phyloP scores from a whole-genome alignment of 2,888 invertebrate genomes.

The Byasa hedistus region DNA sequence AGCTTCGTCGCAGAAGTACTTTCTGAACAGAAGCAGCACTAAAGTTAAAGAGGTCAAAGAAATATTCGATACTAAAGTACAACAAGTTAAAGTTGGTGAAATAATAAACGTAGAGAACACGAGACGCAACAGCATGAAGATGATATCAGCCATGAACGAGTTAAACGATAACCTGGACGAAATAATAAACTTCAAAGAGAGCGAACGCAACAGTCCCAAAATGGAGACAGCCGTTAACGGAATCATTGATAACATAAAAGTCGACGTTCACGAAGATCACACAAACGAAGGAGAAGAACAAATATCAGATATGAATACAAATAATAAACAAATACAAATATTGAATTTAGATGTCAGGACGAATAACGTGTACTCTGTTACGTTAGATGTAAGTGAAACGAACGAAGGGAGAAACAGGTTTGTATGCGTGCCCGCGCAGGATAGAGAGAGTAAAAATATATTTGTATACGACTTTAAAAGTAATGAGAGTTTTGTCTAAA shows the following conservation, averaged over 20 bases:
- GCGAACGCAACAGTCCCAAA: slow-evolving; percentile 31
- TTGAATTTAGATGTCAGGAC: slow-evolving; percentile 75
- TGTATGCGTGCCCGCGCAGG: slow-evolving; percentile 67
- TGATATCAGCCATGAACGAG: slow-evolving; percentile 67
- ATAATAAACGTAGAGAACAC: slow-evolving; percentile 71
- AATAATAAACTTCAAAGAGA: slow-evolving; percentile 35
- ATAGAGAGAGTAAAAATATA: slow-evolving; percentile 68
- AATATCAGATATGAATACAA: slow-evolving; percentile 48
- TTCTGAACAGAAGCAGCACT: slow-evolving; percentile 62
- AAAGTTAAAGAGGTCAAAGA: slow-evolving; percentile 55
- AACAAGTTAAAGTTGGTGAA: slow-evolving; percentile 67
- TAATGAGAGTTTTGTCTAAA: slow-evolving; percentile 74
- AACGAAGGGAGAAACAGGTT: slow-evolving; percentile 64
- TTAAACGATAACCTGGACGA: slow-evolving; percentile 45
- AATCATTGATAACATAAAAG: slow-evolving; percentile 43
- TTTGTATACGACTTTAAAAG: slow-evolving; percentile 76
- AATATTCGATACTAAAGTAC: slow-evolving; percentile 45
- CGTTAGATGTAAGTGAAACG: slow-evolving; percentile 68
- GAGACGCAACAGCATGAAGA: slow-evolving; percentile 74
- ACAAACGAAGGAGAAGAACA: slow-evolving; percentile 42
- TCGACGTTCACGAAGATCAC: slow-evolving; percentile 52
- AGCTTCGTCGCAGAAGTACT: slow-evolving; percentile 65
- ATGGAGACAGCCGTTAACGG: slow-evolving; percentile 32
- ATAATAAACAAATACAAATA: slow-evolving; percentile 78
- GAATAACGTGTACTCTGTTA: slow-evolving; percentile 74